Evolutionary conservation across 2,888 invertebrate genomes (phyloP), one percentile per base, ranked within the genome.

Genomic region (Osmoderma eremita): DNA sequence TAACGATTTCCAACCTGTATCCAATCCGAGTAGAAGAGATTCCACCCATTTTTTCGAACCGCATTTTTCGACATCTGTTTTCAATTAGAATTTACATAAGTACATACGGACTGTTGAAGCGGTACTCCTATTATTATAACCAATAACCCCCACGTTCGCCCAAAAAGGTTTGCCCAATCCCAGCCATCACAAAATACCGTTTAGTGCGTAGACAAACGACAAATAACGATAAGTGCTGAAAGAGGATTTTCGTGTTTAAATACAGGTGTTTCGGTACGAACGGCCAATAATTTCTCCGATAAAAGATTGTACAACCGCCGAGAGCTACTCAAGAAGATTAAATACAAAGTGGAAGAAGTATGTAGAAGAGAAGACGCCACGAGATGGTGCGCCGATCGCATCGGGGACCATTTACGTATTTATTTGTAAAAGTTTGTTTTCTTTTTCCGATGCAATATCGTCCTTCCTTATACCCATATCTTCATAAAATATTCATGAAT

Each of bases 401-500:
- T 42, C 22, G 41, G 13, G 39, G 3, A 20, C 38, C 12, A 4
- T 41, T 30, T 58, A 8, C 13, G 45, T 58, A 58, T 58, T 58
- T 58, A 58, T 42, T 58, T 58, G 24, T 24, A 58, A 30, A 58
- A 58, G 42, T 58, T 58, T n/a, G n/a, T n/a, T n/a, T n/a, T n/a
- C n/a, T n/a, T n/a, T n/a, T 30, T 42, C 45, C 56, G 42, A 42
- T 58, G 24, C 42, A 58, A 58, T 58, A 45, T 15, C 24, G 13
- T 53, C 10, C 58, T 58, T 42, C 24, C 58, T 6, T 45, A 30
- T 41, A 41, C 30, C 42, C 22, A 58, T 58, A 58, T 24, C 42
- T 58, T 58, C 58, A 58, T 58, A 58, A 58, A 58, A 58, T 58
- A 58, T 58, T 58, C 58, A 58, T 58, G 58, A 58, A 42, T 12